Base-by-base conservation (phyloP, 2,797 vertebrate species). In the Diglossa cyanea region DNA sequence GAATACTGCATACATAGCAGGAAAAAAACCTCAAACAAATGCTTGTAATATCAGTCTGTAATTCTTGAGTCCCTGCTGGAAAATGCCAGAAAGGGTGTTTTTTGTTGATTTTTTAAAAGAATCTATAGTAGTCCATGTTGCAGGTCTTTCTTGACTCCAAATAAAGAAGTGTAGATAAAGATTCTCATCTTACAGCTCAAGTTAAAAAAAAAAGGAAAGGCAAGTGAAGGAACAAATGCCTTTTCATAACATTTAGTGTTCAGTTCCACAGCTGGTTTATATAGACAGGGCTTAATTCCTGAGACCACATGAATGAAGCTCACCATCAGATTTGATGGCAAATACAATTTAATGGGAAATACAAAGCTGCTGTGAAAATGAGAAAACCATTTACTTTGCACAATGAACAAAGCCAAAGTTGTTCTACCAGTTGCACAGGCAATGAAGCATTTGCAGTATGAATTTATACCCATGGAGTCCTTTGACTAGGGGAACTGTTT, bases 341-440 rank as follows among this genome's bases (percentile, higher is more conserved):
- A 95, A 93, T 76, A 90, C 57, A 73, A 71, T 60, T 84, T 84
- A 92, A 82, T 51, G 53, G 67, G 86, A 85, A 95, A 94, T 71
- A 92, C 61, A 89, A 85, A 70, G 77, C 55, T 89, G n/a, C 77
- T 85, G 35, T 79, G 88, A 92, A 95, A 92, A 89, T 1, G 31
- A 90, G 60, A 48, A 74, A 85, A 85, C 63, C 53, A 57, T 78
- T 93, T 91, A 71, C 57, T 86, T 79, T 47, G 48, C 79, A 79
- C 35, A 79, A 60, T 65, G 48, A 92, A 92, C 66, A 95, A 95
- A 85, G 82, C 62, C 51, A 28, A 70, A 90, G 81, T 62, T 81
- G 77, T 86, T 94, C 77, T 92, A 88, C 74, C 51, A 75, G 80
- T 65, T 95, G 66, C 78, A 91, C 89, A 76, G 53, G 67, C 87